Base-by-base conservation (phyloP, 2,113 vertebrate genomes). In the Rhynchopsitta pachyrhyncha region DNA sequence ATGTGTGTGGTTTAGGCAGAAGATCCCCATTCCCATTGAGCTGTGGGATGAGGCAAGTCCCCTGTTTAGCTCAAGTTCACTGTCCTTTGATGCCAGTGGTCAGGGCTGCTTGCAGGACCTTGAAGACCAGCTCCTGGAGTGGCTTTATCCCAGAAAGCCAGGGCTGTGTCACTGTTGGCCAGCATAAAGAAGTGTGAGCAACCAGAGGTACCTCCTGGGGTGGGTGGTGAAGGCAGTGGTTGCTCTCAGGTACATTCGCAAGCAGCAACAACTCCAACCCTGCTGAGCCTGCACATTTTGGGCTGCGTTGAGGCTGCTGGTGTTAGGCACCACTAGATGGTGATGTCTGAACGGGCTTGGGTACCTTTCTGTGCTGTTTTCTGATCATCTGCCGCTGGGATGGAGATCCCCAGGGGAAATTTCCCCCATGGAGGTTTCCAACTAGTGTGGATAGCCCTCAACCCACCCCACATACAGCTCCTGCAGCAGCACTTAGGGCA, bases 181-280 rank as follows among this genome's bases (percentile, higher is more conserved):
- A 0, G 25, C 4, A 1, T 3, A 27, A 55, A 74, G 31, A 7
- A 46, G 11, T 4, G 2, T 5, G n/a, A 71, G 69, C 31, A 19
- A 60, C 44, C 5, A 0, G n/a, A n/a, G 44, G 18, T 19, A 11
- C 13, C 53, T 89, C 35, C 52, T 52, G 49, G 31, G n/a, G 53
- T 41, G 47, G 33, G 24, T 7, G 13, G 1, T 8, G 33, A 33
- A 55, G 62, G 31, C 24, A 11, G 13, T 2, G 11, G 28, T 1
- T 67, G 64, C 42, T 52, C 37, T 27, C 47, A 22, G 39, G 22
- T 71, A 62, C 74, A 19, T 77, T 53, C 57, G 35, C 3, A 2
- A 76, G 62, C 0, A 0, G 39, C 2, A 11, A 2, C 2, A 57
- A n/a, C 49, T 64, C 15, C 39, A 62, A 0, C 7, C 6, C 11